These are phyloP conservation scores for Eupithecia centaureata DNA, from an alignment of 2,888 invertebrate genomes.

Conservation along the genomic window DNA sequence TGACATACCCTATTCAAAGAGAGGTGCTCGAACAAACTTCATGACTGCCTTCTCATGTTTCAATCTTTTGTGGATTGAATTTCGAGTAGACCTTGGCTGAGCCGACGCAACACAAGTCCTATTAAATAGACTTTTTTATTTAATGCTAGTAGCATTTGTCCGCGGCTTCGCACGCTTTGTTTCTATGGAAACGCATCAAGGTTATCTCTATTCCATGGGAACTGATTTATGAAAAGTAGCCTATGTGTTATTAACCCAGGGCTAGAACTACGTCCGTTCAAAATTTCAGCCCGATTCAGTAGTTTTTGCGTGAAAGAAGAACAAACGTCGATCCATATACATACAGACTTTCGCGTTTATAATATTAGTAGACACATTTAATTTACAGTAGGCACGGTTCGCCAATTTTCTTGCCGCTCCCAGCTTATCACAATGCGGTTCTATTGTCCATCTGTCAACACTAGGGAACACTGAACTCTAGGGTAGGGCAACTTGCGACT, in stretches of 20 bases:
- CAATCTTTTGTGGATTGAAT: constrained; percentile 1
- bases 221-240: too few relatives aligned
- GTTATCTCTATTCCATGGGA: too few relatives aligned
- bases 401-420: neutral
- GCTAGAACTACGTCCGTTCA: too few relatives aligned
- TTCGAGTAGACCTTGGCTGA: neutral
- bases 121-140: too few relatives aligned
- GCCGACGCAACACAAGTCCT: neutral
- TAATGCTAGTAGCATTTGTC: too few relatives aligned
- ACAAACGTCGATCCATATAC: too few relatives aligned
- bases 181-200: too few relatives aligned
- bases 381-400: constrained; percentile 12
- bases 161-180: too few relatives aligned
- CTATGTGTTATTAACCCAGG: too few relatives aligned
- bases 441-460: constrained; percentile 24
- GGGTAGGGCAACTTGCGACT: constrained; percentile 19
- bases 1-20: neutral
- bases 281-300: too few relatives aligned
- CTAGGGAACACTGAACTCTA: too few relatives aligned
- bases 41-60: neutral
- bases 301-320: too few relatives aligned
- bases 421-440: constrained; percentile 4
- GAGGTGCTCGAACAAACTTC: neutral
- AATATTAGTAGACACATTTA: neutral
- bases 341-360: neutral